A percentile compares a stretch with the other conserved stretches of the same genome.
phyloP scores from a whole-genome alignment of 2,113 vertebrate genomes.

The Sinosuthora webbiana region DNA sequence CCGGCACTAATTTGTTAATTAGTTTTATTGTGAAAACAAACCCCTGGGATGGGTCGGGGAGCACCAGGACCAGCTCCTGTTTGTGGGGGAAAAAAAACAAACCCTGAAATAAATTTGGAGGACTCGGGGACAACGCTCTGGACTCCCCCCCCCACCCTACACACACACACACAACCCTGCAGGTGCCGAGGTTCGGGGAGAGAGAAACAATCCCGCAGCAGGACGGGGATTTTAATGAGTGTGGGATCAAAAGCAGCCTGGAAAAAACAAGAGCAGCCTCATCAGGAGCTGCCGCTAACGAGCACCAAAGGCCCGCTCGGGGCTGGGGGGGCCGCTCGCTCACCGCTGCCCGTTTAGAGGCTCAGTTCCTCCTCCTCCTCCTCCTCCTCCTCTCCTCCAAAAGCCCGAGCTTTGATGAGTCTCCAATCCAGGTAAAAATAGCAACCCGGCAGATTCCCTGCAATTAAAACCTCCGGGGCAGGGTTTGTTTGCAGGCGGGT shows the following conservation, averaged over 20 bases:
- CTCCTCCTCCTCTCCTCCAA: slow-evolving; percentile 58
- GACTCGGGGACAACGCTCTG: not conserved
- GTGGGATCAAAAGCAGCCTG: slow-evolving; percentile 70
- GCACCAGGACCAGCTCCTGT: not conserved
- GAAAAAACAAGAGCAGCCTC: slow-evolving; percentile 67
- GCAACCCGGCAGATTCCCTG: slow-evolving; percentile 31
- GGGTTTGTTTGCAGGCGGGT: not conserved
- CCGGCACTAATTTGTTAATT: not conserved
- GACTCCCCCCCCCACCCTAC: not conserved
- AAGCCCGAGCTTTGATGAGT: slow-evolving; percentile 58
- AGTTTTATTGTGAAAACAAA: not conserved
- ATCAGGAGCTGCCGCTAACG: slow-evolving; percentile 49
- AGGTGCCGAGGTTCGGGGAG: slow-evolving; percentile 20
- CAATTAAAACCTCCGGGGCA: slow-evolving; percentile 59
- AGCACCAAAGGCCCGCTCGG: slow-evolving; percentile 68
- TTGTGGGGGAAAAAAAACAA: not conserved
- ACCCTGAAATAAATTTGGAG: not conserved
- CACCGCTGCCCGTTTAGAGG: slow-evolving; percentile 55
- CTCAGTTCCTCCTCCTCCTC: slow-evolving; percentile 58
- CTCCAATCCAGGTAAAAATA: slow-evolving; percentile 66
- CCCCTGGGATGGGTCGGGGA: rapidly evolving
- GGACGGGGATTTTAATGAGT: slow-evolving; percentile 66
- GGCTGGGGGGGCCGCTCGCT: slow-evolving; percentile 49
- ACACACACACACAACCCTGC: rapidly evolving
- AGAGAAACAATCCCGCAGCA: slow-evolving; percentile 29